A percentile compares a stretch with the other conserved stretches of the same genome.
phyloP scores from a whole-genome alignment of 2,888 invertebrate species.

The Tolmerus cingulatus region DNA sequence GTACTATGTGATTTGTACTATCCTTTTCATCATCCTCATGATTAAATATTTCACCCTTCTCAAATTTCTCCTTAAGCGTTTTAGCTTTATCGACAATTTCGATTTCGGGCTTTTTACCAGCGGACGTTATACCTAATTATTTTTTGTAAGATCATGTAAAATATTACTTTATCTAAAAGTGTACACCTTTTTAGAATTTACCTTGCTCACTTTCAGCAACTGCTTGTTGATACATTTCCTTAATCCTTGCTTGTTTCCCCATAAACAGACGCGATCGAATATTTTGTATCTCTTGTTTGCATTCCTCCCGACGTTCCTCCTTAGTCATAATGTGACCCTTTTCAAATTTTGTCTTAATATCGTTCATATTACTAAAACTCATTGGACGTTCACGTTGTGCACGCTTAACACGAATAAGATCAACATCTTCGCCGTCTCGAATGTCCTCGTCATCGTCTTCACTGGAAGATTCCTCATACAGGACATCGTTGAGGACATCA shows the following conservation, averaged over 20 bases:
- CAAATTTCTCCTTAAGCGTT: constrained; percentile 80
- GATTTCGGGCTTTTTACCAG: constrained; percentile 66
- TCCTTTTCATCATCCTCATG: constrained; percentile 70
- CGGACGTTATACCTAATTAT: constrained; percentile 65
- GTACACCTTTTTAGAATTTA: constrained; percentile 49
- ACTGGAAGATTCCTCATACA: constrained; percentile 70
- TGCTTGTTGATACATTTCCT: constrained; percentile 91
- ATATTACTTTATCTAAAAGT: background rate
- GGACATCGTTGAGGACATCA: constrained; percentile 77
- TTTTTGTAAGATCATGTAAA: background rate
- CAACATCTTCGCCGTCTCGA: constrained; percentile 67
- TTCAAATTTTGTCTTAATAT: constrained; percentile 85
- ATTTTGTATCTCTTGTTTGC: constrained; percentile 88
- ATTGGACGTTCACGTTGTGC: constrained; percentile 77
- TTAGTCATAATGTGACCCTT: constrained; percentile 67
- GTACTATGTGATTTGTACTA: constrained; percentile 58
- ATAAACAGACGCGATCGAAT: constrained; percentile 85
- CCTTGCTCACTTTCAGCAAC: constrained; percentile 80
- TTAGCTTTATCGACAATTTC: constrained; percentile 68
- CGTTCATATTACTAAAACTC: constrained; percentile 83
- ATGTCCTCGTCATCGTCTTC: constrained; percentile 61
- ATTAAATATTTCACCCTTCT: constrained; percentile 75
- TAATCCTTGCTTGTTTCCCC: constrained; percentile 91
- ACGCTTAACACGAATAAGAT: constrained; percentile 68
- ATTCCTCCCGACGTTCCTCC: constrained; percentile 78